A percentile compares a stretch with the other conserved stretches of the same genome.
These are phyloP conservation scores for Noturus placidus DNA, from an alignment of 2,113 vertebrate species.

Conservation along the genomic window DNA sequence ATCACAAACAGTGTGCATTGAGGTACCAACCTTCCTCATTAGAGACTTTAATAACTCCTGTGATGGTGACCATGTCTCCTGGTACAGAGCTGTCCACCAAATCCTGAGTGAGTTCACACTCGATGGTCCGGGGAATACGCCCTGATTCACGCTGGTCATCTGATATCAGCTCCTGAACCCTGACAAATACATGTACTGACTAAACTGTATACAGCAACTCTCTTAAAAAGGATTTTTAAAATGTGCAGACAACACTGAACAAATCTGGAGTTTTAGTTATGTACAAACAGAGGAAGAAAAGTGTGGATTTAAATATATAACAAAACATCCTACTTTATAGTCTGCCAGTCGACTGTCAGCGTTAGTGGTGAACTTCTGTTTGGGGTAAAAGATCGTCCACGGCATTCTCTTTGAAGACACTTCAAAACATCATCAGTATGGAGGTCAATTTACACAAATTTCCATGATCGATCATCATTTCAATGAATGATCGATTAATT, in stretches of 20 bases:
- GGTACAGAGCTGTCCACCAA: conserved; percentile 96
- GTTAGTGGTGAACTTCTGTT: conserved; percentile 87
- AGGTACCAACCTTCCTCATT: conserved; percentile 82
- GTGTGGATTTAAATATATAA: not conserved
- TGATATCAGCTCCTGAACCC: conserved; percentile 90
- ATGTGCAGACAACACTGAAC: not conserved
- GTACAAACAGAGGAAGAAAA: not conserved
- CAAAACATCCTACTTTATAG: conserved; percentile 83
- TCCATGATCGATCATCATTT: no score
- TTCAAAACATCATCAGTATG: conserved; percentile 54
- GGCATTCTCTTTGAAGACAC: conserved; percentile 83
- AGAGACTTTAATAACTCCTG: conserved; percentile 87
- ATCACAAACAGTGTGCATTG: not conserved
- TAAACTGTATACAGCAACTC: not conserved
- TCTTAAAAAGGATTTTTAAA: not conserved
- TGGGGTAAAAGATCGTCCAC: conserved; percentile 80
- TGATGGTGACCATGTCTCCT: conserved; percentile 88
- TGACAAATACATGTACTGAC: conserved; percentile 52
- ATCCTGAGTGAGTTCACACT: conserved; percentile 91
- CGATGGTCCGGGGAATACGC: conserved; percentile 91
- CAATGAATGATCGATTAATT: no score
- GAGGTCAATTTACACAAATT: no score
- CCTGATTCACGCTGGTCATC: conserved; percentile 92
- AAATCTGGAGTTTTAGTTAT: not conserved
- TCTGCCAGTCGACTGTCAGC: conserved; percentile 94